Evolutionary conservation across 2,113 vertebrate genomes (phyloP), one percentile per base, ranked within the genome.

Genomic region (Silurus meridionalis): DNA sequence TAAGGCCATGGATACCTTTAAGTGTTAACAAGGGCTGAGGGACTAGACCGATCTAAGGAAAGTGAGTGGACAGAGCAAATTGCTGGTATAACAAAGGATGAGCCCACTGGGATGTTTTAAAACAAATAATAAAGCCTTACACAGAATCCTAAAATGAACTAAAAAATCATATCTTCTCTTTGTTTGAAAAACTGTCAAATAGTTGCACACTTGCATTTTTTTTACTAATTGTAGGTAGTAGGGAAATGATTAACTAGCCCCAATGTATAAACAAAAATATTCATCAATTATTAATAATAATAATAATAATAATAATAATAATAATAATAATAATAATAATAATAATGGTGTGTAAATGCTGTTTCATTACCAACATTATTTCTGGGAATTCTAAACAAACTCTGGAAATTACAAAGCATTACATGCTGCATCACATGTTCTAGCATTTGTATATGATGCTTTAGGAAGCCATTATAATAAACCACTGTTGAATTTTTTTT

Each of bases 171-270:
- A 82, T 66, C 61, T 66, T 80, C 61, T n/a, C 61, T 82, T 9
- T 25, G 52, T 28, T 61, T 80, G 28, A 28, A 66, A 52, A 82
- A 66, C 80, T 53, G 15, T 46, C 46, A 52, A 37, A 17, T 64
- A 82, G 37, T 82, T 52, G 28, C 11, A 82, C 46, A 52, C 46
- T 46, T 61, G n/a, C 61, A 82, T 80, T 82, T 82, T 82, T 82
- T 48, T 23, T 37, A 66, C 48, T 66, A 23, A 52, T 14, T 52
- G 46, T 66, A 66, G 23, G 80, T 82, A 61, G 80, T 23, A 53
- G 21, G 21, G 61, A 63, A 66, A 53, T 50, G 80, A 80, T 28
- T 80, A 61, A 61, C 14, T 58, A 19, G 13, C 28, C 60, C 57
- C 28, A 61, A 61, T 8, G 8, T 80, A 80, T 61, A 61, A 46